Evolutionary conservation across 2,113 vertebrate species (phyloP).

Genomic region (Varanus salvator): DNA sequence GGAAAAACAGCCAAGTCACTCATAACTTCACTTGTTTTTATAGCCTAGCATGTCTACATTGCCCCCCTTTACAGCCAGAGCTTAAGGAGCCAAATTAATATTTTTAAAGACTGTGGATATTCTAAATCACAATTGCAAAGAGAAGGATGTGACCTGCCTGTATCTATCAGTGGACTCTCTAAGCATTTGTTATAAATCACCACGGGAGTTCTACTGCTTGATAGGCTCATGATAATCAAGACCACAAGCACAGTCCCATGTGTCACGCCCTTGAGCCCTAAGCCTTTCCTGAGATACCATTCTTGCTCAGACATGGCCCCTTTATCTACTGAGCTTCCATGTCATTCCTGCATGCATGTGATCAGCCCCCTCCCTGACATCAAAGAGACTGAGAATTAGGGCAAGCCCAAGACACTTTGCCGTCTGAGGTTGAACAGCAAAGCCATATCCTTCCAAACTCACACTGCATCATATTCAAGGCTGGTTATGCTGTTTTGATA

Average conservation of each 20-base stretch:
- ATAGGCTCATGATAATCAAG: constrained; percentile 75
- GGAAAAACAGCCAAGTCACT: constrained; percentile 62
- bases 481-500: not conserved
- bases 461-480: not conserved
- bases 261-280: not conserved
- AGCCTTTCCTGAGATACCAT: not conserved
- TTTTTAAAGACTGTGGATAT: constrained; percentile 80
- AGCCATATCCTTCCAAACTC: no score
- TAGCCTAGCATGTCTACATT: constrained; percentile 58
- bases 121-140: constrained; percentile 83
- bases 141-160: constrained; percentile 79
- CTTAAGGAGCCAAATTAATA: constrained; percentile 84
- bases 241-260: constrained; percentile 49
- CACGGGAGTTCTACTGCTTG: constrained; percentile 77
- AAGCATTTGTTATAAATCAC: constrained; percentile 84
- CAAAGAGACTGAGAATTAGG: not conserved
- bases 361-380: not conserved
- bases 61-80: constrained; percentile 72
- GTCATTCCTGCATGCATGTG: not conserved
- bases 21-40: constrained; percentile 58
- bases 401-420: not conserved
- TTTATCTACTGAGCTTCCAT: not conserved
- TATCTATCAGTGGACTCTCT: constrained; percentile 85
- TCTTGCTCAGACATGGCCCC: not conserved
- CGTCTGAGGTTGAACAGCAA: not conserved